A percentile compares a stretch with the other conserved stretches of the same genome.
These are phyloP conservation scores for Tachycineta bicolor DNA, from an alignment of 2,113 vertebrate genomes.

Conservation along the genomic window DNA sequence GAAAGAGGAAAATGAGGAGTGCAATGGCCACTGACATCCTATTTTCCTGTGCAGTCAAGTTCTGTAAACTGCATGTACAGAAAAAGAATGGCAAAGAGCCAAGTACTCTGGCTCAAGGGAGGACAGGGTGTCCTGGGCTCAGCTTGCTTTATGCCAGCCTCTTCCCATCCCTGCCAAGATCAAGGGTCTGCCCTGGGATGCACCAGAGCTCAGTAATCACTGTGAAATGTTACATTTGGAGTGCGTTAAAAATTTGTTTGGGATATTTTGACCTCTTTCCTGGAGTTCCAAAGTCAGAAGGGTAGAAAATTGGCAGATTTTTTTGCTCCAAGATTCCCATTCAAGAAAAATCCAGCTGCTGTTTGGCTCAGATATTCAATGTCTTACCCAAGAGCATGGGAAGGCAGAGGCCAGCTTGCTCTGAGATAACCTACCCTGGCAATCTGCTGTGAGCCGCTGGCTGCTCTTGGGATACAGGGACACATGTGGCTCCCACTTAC, in stretches of 20 bases:
- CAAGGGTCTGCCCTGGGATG: neutral
- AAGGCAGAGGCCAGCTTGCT: neutral
- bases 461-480: neutral
- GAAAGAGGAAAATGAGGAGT: neutral
- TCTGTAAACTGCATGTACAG: neutral
- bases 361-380: rapidly evolving
- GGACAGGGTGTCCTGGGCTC: neutral
- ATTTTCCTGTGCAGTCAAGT: neutral
- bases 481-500: neutral
- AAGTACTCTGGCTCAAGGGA: neutral
- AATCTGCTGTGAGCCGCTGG: neutral
- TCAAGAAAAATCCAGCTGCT: neutral
- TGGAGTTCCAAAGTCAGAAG: neutral
- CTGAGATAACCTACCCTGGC: neutral
- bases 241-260: neutral
- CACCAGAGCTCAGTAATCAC: neutral
- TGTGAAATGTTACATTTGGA: neutral
- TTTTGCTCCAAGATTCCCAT: neutral
- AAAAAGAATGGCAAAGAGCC: neutral
- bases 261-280: neutral
- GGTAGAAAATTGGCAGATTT: neutral
- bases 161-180: neutral
- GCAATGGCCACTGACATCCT: neutral
- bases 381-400: neutral
- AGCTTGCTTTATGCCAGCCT: neutral